A percentile compares a stretch with the other conserved stretches of the same genome.
phyloP scores from a whole-genome alignment of 2,888 invertebrate genomes.

The Anthrax anthrax region DNA sequence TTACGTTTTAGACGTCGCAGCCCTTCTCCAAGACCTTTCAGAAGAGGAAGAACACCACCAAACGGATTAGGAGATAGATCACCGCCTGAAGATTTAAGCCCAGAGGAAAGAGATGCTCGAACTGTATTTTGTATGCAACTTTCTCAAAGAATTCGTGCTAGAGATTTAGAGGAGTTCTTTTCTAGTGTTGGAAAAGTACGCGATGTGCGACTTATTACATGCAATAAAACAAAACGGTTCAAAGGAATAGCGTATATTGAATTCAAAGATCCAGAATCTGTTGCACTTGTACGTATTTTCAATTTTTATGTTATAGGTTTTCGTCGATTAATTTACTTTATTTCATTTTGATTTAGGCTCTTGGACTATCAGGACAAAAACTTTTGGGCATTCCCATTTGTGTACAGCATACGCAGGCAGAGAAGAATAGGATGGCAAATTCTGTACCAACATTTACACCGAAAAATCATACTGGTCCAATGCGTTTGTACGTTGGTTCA shows the following conservation, averaged over 20 bases:
- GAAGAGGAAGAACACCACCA: slow-evolving; percentile 31
- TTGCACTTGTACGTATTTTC: slow-evolving; percentile 60
- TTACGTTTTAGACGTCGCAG: slow-evolving; percentile 24
- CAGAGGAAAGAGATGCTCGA: slow-evolving; percentile 95
- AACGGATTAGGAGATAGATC: slow-evolving; percentile 43
- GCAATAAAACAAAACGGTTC: slow-evolving; percentile 95
- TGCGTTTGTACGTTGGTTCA: slow-evolving; percentile 94
- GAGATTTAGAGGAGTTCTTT: slow-evolving; percentile 97
- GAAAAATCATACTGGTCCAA: slow-evolving; percentile 82
- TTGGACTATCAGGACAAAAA: slow-evolving; percentile 92
- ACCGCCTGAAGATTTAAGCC: slow-evolving; percentile 62
- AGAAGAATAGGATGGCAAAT: slow-evolving; percentile 84
- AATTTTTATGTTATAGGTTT: slow-evolving; percentile 1
- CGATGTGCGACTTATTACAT: slow-evolving; percentile 95
- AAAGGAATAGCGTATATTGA: slow-evolving; percentile 99
- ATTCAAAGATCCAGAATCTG: slow-evolving; percentile 95
- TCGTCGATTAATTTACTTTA: slow-evolving; percentile 2
- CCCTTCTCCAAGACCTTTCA: slow-evolving; percentile 33
- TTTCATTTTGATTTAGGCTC: slow-evolving; percentile 48
- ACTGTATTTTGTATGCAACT: slow-evolving; percentile 99
- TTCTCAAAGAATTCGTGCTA: slow-evolving; percentile 81
- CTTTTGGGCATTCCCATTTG: slow-evolving; percentile 91
- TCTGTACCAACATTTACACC: slow-evolving; percentile 73
- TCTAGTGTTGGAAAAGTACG: slow-evolving; percentile 96
- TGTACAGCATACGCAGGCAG: slow-evolving; percentile 95